Conservation (phyloP, 1,140 invertebrate species). For the Prorops nasuta region DNA sequence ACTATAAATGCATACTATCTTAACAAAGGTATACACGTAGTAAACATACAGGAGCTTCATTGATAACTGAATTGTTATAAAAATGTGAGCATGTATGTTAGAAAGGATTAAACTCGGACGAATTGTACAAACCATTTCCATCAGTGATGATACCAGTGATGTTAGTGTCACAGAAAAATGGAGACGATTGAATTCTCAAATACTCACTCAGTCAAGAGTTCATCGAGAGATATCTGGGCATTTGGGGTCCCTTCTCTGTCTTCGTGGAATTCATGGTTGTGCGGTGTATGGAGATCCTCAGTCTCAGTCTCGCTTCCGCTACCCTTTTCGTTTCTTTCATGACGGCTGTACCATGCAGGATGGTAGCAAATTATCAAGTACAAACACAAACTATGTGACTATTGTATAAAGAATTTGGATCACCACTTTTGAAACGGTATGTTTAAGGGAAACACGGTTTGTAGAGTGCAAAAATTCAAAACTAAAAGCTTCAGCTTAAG, state of each 20-base stretch:
- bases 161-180: constrained; percentile 3
- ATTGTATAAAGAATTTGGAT: constrained; percentile 18
- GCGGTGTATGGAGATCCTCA: constrained; percentile 49
- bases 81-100: too few relatives aligned
- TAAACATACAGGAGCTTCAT: too few relatives aligned
- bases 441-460: neutral
- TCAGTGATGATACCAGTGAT: constrained; percentile 4
- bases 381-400: constrained; percentile 32
- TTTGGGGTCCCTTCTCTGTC: constrained; percentile 45
- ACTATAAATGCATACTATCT: too few relatives aligned
- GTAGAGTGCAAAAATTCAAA: too few relatives aligned
- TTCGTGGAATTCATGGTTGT: constrained; percentile 50
- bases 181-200: constrained; percentile 16
- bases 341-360: constrained; percentile 53
- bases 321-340: constrained; percentile 54
- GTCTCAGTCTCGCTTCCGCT: constrained; percentile 56
- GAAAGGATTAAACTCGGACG: too few relatives aligned
- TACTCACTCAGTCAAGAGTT: constrained; percentile 62
- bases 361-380: constrained; percentile 37
- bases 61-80: too few relatives aligned
- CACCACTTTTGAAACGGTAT: neutral
- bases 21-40: too few relatives aligned
- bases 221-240: constrained; percentile 51
- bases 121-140: constrained; percentile 29
- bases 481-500: too few relatives aligned